Evolutionary conservation across 2,797 vertebrate species (phyloP), one percentile per base, ranked within the genome.

Genomic region (Gymnoscopelus braueri): DNA sequence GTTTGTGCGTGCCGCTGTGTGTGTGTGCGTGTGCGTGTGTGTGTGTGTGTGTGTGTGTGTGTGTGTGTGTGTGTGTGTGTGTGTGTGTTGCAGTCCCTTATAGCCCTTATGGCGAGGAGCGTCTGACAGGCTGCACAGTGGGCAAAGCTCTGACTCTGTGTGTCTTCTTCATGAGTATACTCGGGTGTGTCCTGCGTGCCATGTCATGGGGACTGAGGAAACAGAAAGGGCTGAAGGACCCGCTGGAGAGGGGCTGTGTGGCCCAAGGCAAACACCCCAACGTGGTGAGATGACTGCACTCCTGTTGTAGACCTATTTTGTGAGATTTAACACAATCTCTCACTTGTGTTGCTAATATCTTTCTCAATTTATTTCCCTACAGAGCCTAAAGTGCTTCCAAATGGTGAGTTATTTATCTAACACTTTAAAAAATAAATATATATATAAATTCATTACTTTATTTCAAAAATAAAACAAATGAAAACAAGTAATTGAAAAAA

Each of bases 231-330:
- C 84, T 83, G 49, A 88, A 68, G 72, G 79, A 91, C 76, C 89
- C 91, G 1, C 75, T 89, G 71, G 83, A 93, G 69, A 81, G 90
- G 75, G 92, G 90, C 14, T 92, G 90, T 12, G 90, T 96, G 69
- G 94, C 95, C 10, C 92, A 94, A 69, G 93, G 91, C 52, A 95
- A 94, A 83, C 94, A 96, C 78, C 94, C 93, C 48, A 96, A 95
- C 71, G 95, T 96, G 92, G 95, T 96, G 80, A 93, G 94, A 69
- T 50, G 0, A 56, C 64, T 58, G 55, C 57, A 5, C 5, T 24
- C 6, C 44, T 13, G 19, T 29, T 29, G 26, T 29, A 29, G 26
- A 29, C 26, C 26, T 4, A 29, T 29, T 29, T 29, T 2, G 26
- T 29, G 26, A 29, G 26, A 29, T 29, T 29, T 29, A 29, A 29